phyloP scores from a whole-genome alignment of 2,797 vertebrate species.

The Lemur catta region DNA sequence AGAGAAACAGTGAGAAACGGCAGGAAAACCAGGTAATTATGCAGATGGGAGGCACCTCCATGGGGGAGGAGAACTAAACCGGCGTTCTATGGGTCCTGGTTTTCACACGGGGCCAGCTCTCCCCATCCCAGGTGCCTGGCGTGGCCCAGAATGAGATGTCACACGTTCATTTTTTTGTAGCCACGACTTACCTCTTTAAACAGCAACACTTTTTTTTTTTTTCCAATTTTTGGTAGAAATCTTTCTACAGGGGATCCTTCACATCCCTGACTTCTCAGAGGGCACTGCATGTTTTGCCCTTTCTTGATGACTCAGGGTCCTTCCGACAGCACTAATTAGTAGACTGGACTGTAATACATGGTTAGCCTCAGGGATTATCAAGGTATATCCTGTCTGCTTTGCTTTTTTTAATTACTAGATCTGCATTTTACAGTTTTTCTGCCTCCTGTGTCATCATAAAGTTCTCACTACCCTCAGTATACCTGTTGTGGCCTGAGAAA shows the following conservation, averaged over 20 bases:
- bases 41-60: fast-evolving
- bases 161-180: not conserved
- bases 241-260: not conserved
- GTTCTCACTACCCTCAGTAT: not conserved
- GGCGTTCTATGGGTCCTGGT: not conserved
- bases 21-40: not conserved
- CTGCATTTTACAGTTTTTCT: not conserved
- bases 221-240: not conserved
- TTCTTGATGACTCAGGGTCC: constrained; percentile 1
- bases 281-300: fast-evolving
- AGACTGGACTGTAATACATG: not conserved
- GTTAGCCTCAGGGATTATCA: not conserved
- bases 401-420: not conserved
- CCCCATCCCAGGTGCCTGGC: fast-evolving
- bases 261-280: not conserved
- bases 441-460: not conserved
- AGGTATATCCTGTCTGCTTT: not conserved
- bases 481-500: not conserved
- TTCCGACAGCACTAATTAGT: not conserved
- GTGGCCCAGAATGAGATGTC: fast-evolving
- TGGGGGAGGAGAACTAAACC: not conserved
- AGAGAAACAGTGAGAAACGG: not conserved
- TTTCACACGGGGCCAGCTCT: not conserved
- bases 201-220: not conserved
- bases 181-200: not conserved